phyloP scores from a whole-genome alignment of 2,797 vertebrate species.

The Myripristis jacobus region DNA sequence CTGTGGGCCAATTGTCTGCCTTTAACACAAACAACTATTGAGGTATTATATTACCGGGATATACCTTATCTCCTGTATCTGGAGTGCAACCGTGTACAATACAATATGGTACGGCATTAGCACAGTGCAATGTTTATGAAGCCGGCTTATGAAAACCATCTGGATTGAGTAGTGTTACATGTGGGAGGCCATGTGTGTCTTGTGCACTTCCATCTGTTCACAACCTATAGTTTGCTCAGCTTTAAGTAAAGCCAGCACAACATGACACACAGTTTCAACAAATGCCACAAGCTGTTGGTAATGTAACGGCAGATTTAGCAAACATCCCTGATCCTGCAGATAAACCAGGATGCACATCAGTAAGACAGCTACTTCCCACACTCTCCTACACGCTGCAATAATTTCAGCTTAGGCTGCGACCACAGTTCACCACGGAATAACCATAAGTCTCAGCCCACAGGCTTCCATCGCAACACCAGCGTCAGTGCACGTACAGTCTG shows the following conservation, averaged over 20 bases:
- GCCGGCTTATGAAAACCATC: constrained; percentile 34
- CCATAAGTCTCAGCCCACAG: not conserved
- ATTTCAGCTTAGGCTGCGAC: not conserved
- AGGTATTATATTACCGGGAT: constrained; percentile 6
- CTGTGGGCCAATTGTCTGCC: constrained; percentile 11
- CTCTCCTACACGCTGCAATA: not conserved
- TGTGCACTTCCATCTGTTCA: constrained; percentile 57
- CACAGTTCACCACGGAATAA: not conserved
- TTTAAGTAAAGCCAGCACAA: constrained; percentile 31
- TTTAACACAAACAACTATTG: constrained; percentile 27
- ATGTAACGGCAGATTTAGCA: constrained; percentile 32
- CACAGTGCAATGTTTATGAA: constrained; percentile 14
- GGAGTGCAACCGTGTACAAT: not conserved
- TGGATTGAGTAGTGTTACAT: constrained; percentile 46
- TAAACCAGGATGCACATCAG: constrained; percentile 44
- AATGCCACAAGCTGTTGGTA: constrained; percentile 41
- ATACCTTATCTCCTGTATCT: not conserved
- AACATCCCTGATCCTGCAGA: constrained; percentile 64
- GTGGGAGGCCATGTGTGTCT: constrained; percentile 56
- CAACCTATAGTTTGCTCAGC: constrained; percentile 30
- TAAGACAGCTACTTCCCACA: constrained; percentile 16
- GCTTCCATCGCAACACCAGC: not conserved
- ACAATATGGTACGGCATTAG: constrained; percentile 2
- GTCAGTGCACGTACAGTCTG: not conserved
- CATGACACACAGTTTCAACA: constrained; percentile 23